Conservation (phyloP, 2,113 vertebrate genomes). For the Boulengeromyrus knoepffleri region DNA sequence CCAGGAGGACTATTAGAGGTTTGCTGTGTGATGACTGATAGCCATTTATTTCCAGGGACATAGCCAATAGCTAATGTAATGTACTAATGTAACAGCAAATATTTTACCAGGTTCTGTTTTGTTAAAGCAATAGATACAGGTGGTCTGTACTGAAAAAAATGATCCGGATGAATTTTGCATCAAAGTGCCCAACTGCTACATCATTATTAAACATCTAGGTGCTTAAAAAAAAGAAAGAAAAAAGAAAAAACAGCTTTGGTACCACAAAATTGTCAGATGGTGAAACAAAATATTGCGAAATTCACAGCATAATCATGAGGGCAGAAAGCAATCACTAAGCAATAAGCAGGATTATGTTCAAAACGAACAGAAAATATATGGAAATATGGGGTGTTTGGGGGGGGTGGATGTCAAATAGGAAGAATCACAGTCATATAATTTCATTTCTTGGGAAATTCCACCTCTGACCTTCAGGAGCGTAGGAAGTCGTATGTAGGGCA, state of each 20-base stretch:
- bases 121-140: slow-evolving; percentile 95
- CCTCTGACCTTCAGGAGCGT: slow-evolving; percentile 86
- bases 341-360: slow-evolving; percentile 87
- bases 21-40: background rate
- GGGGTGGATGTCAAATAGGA: slow-evolving; percentile 62
- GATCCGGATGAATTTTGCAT: slow-evolving; percentile 94
- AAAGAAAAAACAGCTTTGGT: slow-evolving; percentile 94
- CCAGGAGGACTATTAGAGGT: background rate
- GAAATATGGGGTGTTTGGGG: slow-evolving; percentile 87
- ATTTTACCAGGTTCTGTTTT: slow-evolving; percentile 86
- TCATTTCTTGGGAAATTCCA: slow-evolving; percentile 90
- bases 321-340: slow-evolving; percentile 99
- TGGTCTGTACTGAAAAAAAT: slow-evolving; percentile 95
- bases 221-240: slow-evolving; percentile 76
- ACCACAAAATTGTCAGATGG: slow-evolving; percentile 99
- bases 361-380: slow-evolving; percentile 91
- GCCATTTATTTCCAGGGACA: slow-evolving; percentile 70
- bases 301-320: slow-evolving; percentile 99
- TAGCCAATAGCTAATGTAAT: slow-evolving; percentile 78
- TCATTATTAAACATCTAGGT: slow-evolving; percentile 99
- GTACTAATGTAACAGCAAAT: slow-evolving; percentile 55
- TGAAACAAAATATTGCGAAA: slow-evolving; percentile 97
- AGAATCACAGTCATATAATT: slow-evolving; percentile 93
- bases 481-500: slow-evolving; percentile 96
- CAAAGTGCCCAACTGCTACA: slow-evolving; percentile 99